phyloP scores from a whole-genome alignment of 1,140 invertebrate species.

The Procambarus virginalis region DNA sequence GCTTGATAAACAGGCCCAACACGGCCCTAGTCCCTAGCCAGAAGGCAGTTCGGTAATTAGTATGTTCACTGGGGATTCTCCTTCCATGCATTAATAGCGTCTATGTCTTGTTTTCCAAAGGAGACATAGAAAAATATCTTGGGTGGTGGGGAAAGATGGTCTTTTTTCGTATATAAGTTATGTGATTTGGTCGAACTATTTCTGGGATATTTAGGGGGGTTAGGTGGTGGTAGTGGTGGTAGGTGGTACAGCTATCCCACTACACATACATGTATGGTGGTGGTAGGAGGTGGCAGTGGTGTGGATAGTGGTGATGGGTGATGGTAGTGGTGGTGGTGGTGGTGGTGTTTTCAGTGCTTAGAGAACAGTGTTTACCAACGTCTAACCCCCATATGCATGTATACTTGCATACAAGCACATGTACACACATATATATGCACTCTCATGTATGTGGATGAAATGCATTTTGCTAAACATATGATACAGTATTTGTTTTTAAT shows the following conservation, averaged over 20 bases:
- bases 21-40: constrained; percentile 18
- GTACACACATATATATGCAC: too few species aligned
- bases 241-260: neutral
- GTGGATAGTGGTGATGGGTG: neutral
- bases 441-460: too few species aligned
- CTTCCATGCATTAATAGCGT: neutral
- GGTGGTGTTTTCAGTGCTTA: neutral
- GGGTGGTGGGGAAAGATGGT: neutral
- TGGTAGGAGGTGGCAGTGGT: neutral
- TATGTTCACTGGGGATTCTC: neutral
- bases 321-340: neutral
- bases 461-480: too few species aligned
- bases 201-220: neutral
- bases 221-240: neutral
- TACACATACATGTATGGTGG: too few species aligned
- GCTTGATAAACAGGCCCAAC: neutral
- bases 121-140: constrained; percentile 14
- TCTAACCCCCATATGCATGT: too few species aligned
- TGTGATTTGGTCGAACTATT: neutral
- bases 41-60: neutral
- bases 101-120: constrained; percentile 20
- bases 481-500: too few species aligned
- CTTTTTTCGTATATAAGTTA: neutral
- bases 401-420: too few species aligned
- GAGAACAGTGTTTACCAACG: neutral